Evolutionary conservation across 1,140 invertebrate species (phyloP), one percentile per base, ranked within the genome.

Genomic region (Reticulitermes speratus): DNA sequence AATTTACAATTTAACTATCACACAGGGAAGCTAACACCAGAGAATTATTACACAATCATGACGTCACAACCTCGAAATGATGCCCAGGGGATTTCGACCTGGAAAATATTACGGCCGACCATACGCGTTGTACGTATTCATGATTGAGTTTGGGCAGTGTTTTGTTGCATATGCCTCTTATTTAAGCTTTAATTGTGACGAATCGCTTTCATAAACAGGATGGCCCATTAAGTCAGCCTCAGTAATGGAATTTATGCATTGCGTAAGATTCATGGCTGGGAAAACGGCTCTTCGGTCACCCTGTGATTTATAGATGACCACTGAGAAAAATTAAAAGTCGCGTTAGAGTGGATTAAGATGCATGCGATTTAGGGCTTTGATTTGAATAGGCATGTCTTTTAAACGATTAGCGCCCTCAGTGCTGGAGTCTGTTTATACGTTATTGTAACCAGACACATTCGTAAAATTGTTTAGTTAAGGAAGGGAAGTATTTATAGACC

Each of bases 31-130:
- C n/a, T 30, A n/a, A 30, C 25, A 25, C 65, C 65, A 30, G 65
- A 75, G 65, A 75, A 75, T 75, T 75, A 75, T 75, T 75, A 75
- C n/a, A 75, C 65, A 75, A 75, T 75, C 65, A 75, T 75, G 65
- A 75, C 65, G 65, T 75, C 65, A 75, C 65, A n/a, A 25, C n/a
- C n/a, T 75, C n/a, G 14, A 30, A 75, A 75, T 75, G 65, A 75
- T 25, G n/a, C 65, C 65, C 65, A 75, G 65, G 65, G 65, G 65
- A 75, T 11, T 75, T 75, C 25, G 65, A 25, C 14, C 65, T 75
- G 65, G 25, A 30, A 75, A 30, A 30, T 30, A 75, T 30, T 75
- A 75, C 65, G 65, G n/a, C 7, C 65, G n/a, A 11, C 65, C 65
- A 75, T 30, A 75, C n/a, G 38, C 38, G 38, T 38, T 38, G 38